A percentile compares a stretch with the other conserved stretches of the same genome.
Evolutionary conservation across 2,113 vertebrate genomes (phyloP).

Genomic region (Paracanthobrama guichenoti): DNA sequence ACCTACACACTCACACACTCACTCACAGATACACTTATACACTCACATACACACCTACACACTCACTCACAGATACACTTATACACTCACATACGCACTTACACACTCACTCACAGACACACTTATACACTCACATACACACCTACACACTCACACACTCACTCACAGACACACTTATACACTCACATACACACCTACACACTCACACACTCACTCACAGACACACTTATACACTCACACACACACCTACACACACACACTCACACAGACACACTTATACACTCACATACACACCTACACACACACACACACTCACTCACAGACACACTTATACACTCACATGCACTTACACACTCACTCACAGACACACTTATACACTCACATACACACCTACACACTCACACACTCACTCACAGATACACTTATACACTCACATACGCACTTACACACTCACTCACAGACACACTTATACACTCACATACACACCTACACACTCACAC

Average conservation of each 20-base stretch:
- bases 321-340: rapidly evolving
- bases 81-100: no score
- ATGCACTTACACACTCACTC: not conserved
- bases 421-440: not conserved
- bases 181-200: no score
- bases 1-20: not conserved
- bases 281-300: not conserved
- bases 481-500: no score
- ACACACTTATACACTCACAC: not conserved
- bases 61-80: not conserved
- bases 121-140: no score
- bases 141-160: not conserved
- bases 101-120: no score
- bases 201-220: not conserved
- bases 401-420: not conserved
- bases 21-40: not conserved
- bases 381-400: no score
- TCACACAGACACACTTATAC: not conserved
- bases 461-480: no score
- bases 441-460: not conserved
- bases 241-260: not conserved
- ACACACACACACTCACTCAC: not conserved
- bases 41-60: not conserved
- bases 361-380: not conserved
- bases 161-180: not conserved